These are phyloP conservation scores for Gallinago undulata DNA, from an alignment of 2,113 vertebrate species.

Conservation along the genomic window DNA sequence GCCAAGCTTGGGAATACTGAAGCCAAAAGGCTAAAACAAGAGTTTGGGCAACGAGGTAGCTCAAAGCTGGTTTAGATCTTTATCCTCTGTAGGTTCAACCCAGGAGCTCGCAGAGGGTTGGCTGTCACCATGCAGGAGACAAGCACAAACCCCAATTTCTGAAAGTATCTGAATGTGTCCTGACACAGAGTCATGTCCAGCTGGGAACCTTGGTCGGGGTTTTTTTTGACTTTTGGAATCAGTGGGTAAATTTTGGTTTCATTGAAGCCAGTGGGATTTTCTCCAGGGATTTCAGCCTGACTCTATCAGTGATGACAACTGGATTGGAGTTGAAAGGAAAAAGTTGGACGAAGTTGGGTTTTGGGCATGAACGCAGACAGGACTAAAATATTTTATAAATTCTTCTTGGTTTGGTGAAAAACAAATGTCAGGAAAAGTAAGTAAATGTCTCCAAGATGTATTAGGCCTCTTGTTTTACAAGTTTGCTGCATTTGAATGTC, in stretches of 20 bases:
- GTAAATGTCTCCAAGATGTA: background rate
- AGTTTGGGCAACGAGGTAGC: background rate
- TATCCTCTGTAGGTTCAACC: background rate
- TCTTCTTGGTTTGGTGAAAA: background rate
- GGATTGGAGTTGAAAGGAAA: background rate
- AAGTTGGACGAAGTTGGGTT: background rate
- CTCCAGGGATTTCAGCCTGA: background rate
- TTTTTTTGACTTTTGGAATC: background rate
- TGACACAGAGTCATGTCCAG: background rate
- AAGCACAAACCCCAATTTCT: background rate
- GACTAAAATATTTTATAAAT: background rate
- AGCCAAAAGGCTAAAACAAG: background rate
- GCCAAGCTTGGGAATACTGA: background rate
- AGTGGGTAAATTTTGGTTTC: background rate
- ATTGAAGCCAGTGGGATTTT: background rate
- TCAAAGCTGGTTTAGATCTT: background rate
- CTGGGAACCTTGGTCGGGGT: background rate
- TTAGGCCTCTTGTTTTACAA: background rate
- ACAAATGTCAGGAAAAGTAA: background rate
- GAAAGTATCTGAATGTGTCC: background rate
- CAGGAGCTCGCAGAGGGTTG: background rate
- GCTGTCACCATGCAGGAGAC: background rate
- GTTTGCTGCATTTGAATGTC: background rate
- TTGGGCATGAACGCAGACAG: background rate
- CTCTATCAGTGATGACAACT: background rate